These are phyloP conservation scores for Sinocyclocheilus maitianheensis DNA, from an alignment of 2,113 vertebrate species.

Conservation along the genomic window DNA sequence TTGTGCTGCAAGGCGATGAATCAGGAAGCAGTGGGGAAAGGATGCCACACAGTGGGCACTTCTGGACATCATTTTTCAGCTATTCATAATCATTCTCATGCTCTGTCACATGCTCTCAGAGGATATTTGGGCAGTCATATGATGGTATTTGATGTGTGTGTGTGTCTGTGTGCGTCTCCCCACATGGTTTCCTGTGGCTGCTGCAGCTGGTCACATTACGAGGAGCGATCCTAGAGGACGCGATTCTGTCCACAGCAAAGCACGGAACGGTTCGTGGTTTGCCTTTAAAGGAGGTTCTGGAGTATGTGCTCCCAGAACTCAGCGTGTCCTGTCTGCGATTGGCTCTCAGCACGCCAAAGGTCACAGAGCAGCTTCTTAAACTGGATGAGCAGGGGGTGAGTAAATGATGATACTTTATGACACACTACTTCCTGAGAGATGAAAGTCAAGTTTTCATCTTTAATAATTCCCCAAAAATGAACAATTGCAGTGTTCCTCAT, in stretches of 20 bases:
- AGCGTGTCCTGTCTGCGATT: conserved; percentile 84
- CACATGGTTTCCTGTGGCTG: background rate
- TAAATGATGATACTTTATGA: background rate
- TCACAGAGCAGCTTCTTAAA: conserved; percentile 92
- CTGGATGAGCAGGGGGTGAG: conserved; percentile 93
- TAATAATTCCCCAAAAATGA: background rate
- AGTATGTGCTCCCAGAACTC: conserved; percentile 87
- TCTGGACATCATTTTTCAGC: background rate
- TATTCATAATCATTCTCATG: conserved; percentile 14
- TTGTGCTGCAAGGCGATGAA: background rate
- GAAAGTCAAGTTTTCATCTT: background rate
- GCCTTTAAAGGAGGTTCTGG: conserved; percentile 85
- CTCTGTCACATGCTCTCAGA: conserved; percentile 10
- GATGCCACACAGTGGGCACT: conserved; percentile 54
- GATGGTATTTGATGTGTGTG: background rate
- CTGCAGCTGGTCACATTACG: conserved; percentile 86
- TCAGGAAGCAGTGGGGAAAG: conserved; percentile 37
- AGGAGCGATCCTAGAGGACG: conserved; percentile 87
- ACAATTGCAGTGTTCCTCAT: background rate
- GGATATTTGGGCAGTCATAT: conserved; percentile 10
- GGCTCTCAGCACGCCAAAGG: conserved; percentile 83
- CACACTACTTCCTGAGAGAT: background rate
- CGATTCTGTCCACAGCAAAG: conserved; percentile 81
- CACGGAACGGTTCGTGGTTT: conserved; percentile 85
- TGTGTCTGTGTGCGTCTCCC: background rate